Percentiles rank a stretch among this genome's conserved stretches.
phyloP scores from a whole-genome alignment of 2,888 invertebrate species.

The Ormyrus pomaceus region DNA sequence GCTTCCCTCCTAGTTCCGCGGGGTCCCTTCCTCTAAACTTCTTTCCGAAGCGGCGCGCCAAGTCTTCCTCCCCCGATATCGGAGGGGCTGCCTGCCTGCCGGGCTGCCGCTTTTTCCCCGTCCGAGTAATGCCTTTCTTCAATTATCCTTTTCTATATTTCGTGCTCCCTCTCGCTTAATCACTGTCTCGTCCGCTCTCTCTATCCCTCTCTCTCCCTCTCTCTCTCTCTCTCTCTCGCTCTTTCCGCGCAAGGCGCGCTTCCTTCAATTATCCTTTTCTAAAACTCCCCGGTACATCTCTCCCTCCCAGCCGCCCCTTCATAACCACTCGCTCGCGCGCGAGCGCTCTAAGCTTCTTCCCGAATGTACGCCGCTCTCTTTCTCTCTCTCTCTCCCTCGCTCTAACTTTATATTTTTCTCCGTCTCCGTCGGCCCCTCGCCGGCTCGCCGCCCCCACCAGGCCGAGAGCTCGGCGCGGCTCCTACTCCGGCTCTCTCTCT shows the following conservation, averaged over 20 bases:
- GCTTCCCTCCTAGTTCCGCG: slow-evolving; percentile 17
- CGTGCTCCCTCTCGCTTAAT: slow-evolving; percentile 51
- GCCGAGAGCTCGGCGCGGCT: slow-evolving; percentile 62
- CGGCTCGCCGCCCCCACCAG: slow-evolving; percentile 63
- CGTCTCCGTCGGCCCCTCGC: slow-evolving; percentile 41
- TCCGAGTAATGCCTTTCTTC: slow-evolving; percentile 42
- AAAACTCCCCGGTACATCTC: slow-evolving; percentile 16
- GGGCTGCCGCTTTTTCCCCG: not conserved
- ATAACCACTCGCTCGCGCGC: not conserved
- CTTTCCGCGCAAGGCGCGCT: slow-evolving; percentile 20
- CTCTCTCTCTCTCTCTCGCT: not conserved
- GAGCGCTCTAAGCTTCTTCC: no score
- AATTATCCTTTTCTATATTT: slow-evolving; percentile 57
- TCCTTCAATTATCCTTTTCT: slow-evolving; percentile 56
- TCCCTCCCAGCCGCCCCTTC: slow-evolving; percentile 39
- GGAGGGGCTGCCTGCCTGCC: not conserved
- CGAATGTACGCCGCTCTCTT: not conserved
- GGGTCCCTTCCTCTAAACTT: slow-evolving; percentile 44
- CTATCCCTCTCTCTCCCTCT: slow-evolving; percentile 49
- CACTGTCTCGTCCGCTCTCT: slow-evolving; percentile 30
- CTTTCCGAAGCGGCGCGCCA: slow-evolving; percentile 22
- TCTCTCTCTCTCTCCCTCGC: slow-evolving; percentile 13
- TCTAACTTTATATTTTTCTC: slow-evolving; percentile 42
- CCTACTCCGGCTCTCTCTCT: slow-evolving; percentile 64
- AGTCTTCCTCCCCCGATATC: not conserved